Conservation (phyloP, 2,113 vertebrate genomes). For the Albula glossodonta region DNA sequence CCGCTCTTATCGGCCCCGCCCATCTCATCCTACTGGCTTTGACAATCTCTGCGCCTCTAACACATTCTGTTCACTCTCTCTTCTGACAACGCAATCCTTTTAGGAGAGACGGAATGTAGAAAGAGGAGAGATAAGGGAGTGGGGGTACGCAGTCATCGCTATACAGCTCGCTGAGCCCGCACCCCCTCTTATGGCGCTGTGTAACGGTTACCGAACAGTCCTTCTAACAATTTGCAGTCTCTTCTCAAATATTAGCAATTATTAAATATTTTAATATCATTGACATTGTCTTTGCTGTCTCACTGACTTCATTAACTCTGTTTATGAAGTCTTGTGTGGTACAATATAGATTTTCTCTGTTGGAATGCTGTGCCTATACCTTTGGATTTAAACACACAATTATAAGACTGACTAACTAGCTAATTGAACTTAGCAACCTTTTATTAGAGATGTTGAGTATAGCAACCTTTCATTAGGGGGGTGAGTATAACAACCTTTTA, state of each 20-base stretch:
- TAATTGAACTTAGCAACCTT: not conserved
- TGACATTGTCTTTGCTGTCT: not conserved
- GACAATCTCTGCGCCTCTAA: slow-evolving; percentile 8
- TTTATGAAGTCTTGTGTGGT: not conserved
- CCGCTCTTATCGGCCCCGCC: not conserved
- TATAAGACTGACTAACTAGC: not conserved
- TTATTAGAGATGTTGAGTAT: not conserved
- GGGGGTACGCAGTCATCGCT: not conserved
- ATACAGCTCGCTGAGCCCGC: not conserved
- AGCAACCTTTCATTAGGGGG: not conserved
- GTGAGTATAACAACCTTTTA: not conserved
- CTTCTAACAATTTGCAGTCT: not conserved
- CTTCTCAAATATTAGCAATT: not conserved
- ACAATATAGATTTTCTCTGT: not conserved
- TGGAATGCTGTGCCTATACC: not conserved
- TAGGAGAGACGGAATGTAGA: slow-evolving; percentile 6
- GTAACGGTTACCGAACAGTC: not conserved
- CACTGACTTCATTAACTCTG: too few species aligned
- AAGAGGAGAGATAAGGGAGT: not conserved
- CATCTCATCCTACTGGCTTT: slow-evolving; percentile 1
- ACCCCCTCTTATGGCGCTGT: not conserved
- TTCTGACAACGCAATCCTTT: slow-evolving; percentile 16
- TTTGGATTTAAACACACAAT: not conserved
- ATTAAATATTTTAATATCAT: not conserved
- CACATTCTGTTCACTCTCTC: not conserved